Evolutionary conservation across 2,888 invertebrate genomes (phyloP), one percentile per base, ranked within the genome.

Genomic region (Tetramorium bicarinatum): DNA sequence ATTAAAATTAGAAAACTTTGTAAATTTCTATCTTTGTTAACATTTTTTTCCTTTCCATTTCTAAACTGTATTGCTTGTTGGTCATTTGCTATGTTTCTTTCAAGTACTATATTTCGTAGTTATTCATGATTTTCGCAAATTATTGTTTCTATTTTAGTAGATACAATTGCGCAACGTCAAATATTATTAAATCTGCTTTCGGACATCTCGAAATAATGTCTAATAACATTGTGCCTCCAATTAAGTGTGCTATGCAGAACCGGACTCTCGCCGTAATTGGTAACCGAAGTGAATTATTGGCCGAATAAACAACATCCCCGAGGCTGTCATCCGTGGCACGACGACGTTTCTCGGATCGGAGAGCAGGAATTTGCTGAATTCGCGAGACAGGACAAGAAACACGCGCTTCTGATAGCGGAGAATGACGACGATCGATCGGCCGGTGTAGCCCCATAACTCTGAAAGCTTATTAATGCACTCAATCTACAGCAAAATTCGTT

Each of bases 201-300:
- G 34, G 61, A 80, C 54, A 66, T 52, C 59, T 44, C 34, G 82
- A 74, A 86, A 85, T 82, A 83, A 25, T 72, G 82, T 89, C 25
- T 88, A 83, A 49, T 84, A 56, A 80, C 75, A 87, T 87, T 86
- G 83, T 84, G 74, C 72, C 59, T 38, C 47, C 56, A 75, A 75
- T 82, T 81, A 66, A 83, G 79, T 61, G 56, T 56, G 69, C 67
- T 66, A 74, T 64, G 56, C 72, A 62, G 76, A 80, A 67, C 15
- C 83, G 83, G 67, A 47, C 83, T 38, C 49, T 56, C 64, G 25
- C 82, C 75, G 71, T 80, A 85, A 87, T 80, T 88, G 81, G 38
- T 84, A 87, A 85, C 38, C 71, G 74, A 88, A 87, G 77, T 89
- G 82, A 89, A 89, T 88, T 88, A 85, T 82, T 82, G 59, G 83